A percentile compares a stretch with the other conserved stretches of the same genome.
Evolutionary conservation across 2,888 invertebrate species (phyloP).

Genomic region (Xestia xanthographa): DNA sequence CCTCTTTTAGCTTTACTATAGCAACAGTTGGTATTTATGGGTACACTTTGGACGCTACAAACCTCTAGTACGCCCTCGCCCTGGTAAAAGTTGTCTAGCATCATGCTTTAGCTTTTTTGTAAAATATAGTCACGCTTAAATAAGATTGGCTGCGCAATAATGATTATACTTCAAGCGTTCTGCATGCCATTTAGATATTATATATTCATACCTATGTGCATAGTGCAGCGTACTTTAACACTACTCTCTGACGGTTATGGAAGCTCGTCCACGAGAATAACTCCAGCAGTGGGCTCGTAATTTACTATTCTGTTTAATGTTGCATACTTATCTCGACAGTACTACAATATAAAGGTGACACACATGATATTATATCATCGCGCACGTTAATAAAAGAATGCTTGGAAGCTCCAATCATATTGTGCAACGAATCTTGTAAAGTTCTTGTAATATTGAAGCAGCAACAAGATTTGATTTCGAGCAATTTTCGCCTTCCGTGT

Average conservation of each 20-base stretch:
- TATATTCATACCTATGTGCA: conserved; percentile 90
- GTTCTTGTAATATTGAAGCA: conserved; percentile 91
- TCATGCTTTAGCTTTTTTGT: conserved; percentile 91
- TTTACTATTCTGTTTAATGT: conserved; percentile 75
- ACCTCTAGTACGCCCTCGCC: conserved; percentile 90
- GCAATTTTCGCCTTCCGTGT: conserved; percentile 88
- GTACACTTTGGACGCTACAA: conserved; percentile 90
- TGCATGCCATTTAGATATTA: conserved; percentile 91
- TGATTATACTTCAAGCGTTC: conserved; percentile 91
- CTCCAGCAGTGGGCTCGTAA: conserved; percentile 77
- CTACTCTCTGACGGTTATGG: conserved; percentile 88
- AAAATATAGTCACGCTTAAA: conserved; percentile 91
- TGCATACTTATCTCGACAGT: conserved; percentile 67
- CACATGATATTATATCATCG: conserved; percentile 79
- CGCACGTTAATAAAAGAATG: conserved; percentile 87
- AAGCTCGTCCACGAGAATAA: conserved; percentile 83
- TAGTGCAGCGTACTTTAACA: conserved; percentile 89
- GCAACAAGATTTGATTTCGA: conserved; percentile 87
- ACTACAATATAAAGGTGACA: conserved; percentile 90
- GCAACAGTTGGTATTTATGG: conserved; percentile 89
- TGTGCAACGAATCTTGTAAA: conserved; percentile 91
- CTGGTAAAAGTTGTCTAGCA: conserved; percentile 90
- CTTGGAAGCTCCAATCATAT: conserved; percentile 90
- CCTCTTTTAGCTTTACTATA: conserved; percentile 88
- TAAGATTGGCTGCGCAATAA: conserved; percentile 91